Conservation (phyloP, 2,797 vertebrate genomes). For the Calcarius lapponicus region DNA sequence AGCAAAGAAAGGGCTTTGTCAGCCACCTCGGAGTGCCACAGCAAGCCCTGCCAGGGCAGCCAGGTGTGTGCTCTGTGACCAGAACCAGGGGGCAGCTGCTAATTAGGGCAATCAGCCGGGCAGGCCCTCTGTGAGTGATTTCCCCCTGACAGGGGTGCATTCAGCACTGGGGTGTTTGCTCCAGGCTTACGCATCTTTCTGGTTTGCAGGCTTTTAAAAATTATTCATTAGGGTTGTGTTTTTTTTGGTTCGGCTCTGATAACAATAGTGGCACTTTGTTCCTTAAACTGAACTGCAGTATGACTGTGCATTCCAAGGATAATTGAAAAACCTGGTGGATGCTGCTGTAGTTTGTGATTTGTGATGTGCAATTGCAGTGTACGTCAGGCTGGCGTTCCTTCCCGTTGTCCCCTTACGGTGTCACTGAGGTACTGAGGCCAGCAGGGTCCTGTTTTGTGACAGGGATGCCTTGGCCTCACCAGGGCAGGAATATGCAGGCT, state of each 20-base stretch:
- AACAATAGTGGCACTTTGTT: background rate
- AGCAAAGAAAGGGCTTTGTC: no score
- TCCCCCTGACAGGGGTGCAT: no score
- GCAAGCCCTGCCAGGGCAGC: no score
- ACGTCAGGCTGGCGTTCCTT: background rate
- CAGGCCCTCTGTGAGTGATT: no score
- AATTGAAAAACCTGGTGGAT: background rate
- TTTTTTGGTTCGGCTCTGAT: background rate
- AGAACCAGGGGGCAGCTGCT: no score
- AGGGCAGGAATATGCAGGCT: background rate
- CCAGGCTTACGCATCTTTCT: background rate
- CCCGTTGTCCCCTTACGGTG: background rate
- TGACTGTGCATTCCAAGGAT: background rate
- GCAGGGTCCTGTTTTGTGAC: background rate
- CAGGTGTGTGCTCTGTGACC: no score
- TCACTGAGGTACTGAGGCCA: background rate
- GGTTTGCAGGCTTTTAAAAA: background rate
- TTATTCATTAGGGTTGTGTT: background rate
- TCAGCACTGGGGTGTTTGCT: no score
- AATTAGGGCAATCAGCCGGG: no score
- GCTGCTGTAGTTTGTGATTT: background rate
- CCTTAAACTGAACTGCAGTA: background rate
- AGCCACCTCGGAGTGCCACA: no score
- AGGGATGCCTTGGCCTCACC: background rate
- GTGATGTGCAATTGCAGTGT: background rate